Evolutionary conservation across 2,888 invertebrate species (phyloP).

Genomic region (Drosophila meridiana): DNA sequence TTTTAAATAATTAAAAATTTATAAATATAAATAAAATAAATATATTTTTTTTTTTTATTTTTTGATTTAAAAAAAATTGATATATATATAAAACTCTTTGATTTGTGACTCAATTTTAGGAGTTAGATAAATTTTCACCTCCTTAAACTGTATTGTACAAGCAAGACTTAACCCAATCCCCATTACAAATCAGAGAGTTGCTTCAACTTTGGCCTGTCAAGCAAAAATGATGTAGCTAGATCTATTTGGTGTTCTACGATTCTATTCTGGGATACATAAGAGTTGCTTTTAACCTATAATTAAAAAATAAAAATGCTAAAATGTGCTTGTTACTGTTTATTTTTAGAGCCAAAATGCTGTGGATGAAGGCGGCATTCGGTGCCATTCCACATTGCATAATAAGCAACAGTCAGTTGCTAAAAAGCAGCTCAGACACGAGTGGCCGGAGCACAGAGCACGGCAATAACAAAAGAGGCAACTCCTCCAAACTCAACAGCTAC

Average conservation of each 20-base stretch:
- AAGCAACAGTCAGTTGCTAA: slow-evolving; percentile 49
- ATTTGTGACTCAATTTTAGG: no score
- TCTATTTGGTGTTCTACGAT: neutral
- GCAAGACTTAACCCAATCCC: neutral
- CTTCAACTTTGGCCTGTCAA: neutral
- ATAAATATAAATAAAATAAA: no score
- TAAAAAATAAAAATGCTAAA: slow-evolving; percentile 1
- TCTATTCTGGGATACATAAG: slow-evolving; percentile 1
- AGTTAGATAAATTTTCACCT: no score
- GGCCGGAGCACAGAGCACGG: slow-evolving; percentile 39
- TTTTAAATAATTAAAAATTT: no score
- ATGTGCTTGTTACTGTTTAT: neutral
- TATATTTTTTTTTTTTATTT: no score
- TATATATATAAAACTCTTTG: no score
- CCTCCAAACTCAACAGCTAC: slow-evolving; percentile 59
- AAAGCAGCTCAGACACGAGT: slow-evolving; percentile 57
- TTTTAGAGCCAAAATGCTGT: slow-evolving; percentile 11
- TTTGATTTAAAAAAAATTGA: no score
- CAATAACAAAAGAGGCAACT: slow-evolving; percentile 49
- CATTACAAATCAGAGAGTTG: neutral
- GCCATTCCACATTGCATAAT: slow-evolving; percentile 65
- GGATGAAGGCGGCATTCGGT: slow-evolving; percentile 8
- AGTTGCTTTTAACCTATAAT: slow-evolving; percentile 4
- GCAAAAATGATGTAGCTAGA: neutral
- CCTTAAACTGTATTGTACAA: neutral